A percentile compares a stretch with the other conserved stretches of the same genome.
phyloP scores from a whole-genome alignment of 2,797 vertebrate genomes.

The Capromys pilorides region DNA sequence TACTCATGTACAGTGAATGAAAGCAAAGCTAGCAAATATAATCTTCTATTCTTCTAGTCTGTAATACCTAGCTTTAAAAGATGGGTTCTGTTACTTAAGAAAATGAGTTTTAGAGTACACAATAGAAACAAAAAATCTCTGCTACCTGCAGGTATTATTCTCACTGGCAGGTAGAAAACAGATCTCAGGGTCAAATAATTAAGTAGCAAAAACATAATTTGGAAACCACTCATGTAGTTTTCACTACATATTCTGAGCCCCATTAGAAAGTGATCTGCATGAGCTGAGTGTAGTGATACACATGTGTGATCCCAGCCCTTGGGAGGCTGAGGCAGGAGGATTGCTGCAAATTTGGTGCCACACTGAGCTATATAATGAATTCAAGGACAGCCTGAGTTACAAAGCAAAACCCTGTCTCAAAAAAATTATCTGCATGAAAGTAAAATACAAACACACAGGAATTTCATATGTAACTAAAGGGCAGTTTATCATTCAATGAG shows the following conservation, averaged over 20 bases:
- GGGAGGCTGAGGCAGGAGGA: too few relatives aligned
- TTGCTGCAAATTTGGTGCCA: too few relatives aligned
- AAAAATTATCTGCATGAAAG: not conserved
- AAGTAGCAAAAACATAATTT: not conserved
- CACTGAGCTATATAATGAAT: too few relatives aligned
- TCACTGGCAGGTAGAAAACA: not conserved
- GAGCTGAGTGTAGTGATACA: too few relatives aligned
- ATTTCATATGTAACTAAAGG: not conserved
- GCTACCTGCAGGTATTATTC: not conserved
- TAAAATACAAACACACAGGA: not conserved
- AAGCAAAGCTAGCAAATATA: not conserved
- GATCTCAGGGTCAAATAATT: not conserved
- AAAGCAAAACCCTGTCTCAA: not conserved
- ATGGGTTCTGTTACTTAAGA: not conserved
- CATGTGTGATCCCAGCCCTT: too few relatives aligned
- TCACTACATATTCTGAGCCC: not conserved
- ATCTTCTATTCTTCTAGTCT: slow-evolving; percentile 5
- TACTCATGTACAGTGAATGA: not conserved
- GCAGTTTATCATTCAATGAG: not conserved
- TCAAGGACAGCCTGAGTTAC: too few relatives aligned
- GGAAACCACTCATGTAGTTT: not conserved
- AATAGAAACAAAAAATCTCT: not conserved
- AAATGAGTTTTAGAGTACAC: not conserved
- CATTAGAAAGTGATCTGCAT: not conserved
- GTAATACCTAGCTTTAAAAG: not conserved